A percentile compares a stretch with the other conserved stretches of the same genome.
Evolutionary conservation across 2,113 vertebrate genomes (phyloP).

Genomic region (Fukomys damarensis): DNA sequence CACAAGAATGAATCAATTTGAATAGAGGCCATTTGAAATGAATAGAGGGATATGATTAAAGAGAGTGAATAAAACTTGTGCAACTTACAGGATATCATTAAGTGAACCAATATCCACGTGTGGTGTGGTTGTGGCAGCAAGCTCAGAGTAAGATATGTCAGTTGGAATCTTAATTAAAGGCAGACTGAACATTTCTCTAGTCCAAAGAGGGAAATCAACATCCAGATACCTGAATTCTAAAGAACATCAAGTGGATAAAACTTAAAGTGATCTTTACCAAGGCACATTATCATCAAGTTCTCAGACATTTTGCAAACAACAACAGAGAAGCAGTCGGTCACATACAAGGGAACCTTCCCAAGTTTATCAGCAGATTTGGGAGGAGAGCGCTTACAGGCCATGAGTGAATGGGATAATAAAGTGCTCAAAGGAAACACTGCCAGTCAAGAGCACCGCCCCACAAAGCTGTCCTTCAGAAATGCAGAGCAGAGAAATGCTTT

Average conservation of each 20-base stretch:
- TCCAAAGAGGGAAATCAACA: not conserved
- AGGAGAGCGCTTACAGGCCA: not conserved
- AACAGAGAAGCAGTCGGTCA: not conserved
- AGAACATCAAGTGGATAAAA: not conserved
- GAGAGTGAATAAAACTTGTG: not conserved
- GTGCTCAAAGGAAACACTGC: not conserved
- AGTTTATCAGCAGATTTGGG: not conserved
- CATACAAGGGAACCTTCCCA: not conserved
- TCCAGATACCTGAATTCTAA: not conserved
- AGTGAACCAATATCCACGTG: not conserved
- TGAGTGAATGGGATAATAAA: not conserved
- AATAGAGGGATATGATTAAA: not conserved
- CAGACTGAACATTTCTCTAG: not conserved
- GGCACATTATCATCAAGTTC: not conserved
- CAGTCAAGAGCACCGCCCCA: not conserved
- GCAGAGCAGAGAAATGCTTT: not conserved
- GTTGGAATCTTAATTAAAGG: not conserved
- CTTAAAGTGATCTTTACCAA: not conserved
- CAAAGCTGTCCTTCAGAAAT: not conserved
- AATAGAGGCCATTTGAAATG: not conserved
- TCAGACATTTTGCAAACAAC: not conserved
- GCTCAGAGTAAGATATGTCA: not conserved
- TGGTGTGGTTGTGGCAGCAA: not conserved
- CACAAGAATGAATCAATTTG: not conserved
- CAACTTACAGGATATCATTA: not conserved